Evolutionary conservation across 2,888 invertebrate genomes (phyloP).

Genomic region (Allacma fusca): DNA sequence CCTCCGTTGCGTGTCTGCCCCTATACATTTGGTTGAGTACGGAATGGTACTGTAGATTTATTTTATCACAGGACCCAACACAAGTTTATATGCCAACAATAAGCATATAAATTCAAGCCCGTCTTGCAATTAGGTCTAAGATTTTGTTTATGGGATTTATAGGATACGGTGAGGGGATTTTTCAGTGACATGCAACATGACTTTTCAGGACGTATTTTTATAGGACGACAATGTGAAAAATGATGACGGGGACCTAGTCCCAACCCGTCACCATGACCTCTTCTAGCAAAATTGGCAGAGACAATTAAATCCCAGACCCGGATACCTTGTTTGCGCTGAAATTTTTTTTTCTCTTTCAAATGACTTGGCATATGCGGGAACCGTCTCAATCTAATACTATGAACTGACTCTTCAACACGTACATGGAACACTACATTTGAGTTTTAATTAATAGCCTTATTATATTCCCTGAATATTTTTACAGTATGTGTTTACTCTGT

Average conservation of each 20-base stretch:
- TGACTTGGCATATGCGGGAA: neutral
- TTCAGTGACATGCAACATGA: too few species aligned
- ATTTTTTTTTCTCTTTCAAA: too few species aligned
- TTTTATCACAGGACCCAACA: too few species aligned
- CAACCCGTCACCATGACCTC: constrained; percentile 22
- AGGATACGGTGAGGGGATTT: neutral
- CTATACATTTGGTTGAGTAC: too few species aligned
- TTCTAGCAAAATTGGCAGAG: neutral
- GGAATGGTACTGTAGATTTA: too few species aligned
- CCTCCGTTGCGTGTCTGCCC: too few species aligned
- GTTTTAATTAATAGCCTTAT: constrained; percentile 7
- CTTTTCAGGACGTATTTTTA: neutral
- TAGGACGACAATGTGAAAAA: neutral
- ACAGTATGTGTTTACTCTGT: neutral
- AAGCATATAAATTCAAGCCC: too few species aligned
- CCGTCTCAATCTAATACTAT: neutral
- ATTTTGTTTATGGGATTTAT: neutral
- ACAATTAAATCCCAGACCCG: constrained; percentile 2
- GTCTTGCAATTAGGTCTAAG: too few species aligned
- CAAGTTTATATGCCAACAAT: too few species aligned
- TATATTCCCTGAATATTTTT: neutral
- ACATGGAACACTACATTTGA: neutral
- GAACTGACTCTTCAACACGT: neutral
- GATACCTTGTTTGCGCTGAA: neutral
- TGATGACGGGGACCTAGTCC: constrained; percentile 13